Evolutionary conservation across 2,113 vertebrate species (phyloP).

Genomic region (Dicaeum eximium): DNA sequence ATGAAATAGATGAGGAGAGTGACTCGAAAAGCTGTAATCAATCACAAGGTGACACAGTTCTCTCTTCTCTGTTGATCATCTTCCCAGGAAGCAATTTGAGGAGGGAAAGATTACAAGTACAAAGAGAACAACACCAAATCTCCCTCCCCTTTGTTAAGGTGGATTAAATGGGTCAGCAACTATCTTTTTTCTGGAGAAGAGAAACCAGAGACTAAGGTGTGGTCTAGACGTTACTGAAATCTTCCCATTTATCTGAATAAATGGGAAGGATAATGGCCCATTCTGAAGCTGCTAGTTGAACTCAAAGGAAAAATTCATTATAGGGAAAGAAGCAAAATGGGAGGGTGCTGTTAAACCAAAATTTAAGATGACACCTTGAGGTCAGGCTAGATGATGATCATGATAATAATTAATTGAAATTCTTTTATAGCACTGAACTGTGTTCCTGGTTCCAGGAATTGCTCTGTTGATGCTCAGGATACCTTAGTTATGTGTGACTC

Average conservation of each 20-base stretch:
- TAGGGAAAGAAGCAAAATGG: background rate
- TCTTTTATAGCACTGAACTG: background rate
- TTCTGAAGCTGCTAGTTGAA: background rate
- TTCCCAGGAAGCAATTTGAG: conserved; percentile 24
- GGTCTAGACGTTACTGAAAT: background rate
- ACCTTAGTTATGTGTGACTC: background rate
- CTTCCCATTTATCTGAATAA: background rate
- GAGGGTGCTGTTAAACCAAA: background rate
- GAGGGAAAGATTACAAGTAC: background rate
- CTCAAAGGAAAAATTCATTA: background rate
- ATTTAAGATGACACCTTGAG: background rate
- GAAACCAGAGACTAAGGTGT: background rate
- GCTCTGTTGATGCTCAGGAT: background rate
- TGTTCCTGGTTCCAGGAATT: background rate
- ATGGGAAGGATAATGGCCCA: background rate
- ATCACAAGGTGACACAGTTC: conserved; percentile 20
- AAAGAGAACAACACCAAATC: background rate
- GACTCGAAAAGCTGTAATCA: conserved; percentile 53
- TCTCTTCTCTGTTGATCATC: conserved; percentile 33
- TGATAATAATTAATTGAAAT: background rate
- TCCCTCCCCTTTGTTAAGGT: background rate
- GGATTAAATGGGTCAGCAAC: background rate
- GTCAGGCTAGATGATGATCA: background rate
- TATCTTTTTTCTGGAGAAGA: background rate
- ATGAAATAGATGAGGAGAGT: conserved; percentile 53